These are phyloP conservation scores for Passer domesticus DNA, from an alignment of 2,113 vertebrate genomes.

Conservation along the genomic window DNA sequence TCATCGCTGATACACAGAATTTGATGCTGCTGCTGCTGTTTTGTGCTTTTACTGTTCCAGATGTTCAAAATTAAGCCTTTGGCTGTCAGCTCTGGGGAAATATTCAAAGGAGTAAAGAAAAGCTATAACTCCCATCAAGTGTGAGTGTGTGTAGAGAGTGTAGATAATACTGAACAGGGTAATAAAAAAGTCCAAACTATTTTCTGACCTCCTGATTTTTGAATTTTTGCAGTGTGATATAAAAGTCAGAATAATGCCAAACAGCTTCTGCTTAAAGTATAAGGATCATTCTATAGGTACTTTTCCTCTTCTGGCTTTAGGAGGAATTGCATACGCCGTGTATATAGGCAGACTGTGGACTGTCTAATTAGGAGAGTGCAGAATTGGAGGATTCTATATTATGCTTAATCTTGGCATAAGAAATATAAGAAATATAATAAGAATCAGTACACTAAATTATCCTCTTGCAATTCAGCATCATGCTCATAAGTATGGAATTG, in stretches of 20 bases:
- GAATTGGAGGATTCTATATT: neutral
- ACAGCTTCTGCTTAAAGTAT: neutral
- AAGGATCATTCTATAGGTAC: neutral
- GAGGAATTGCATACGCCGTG: neutral
- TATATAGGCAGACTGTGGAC: neutral
- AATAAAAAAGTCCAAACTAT: neutral
- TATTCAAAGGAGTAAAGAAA: neutral
- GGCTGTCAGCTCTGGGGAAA: neutral
- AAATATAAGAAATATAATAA: neutral
- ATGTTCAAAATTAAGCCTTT: conserved; percentile 20
- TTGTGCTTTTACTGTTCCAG: conserved; percentile 10
- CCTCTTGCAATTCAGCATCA: neutral
- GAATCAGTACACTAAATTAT: neutral
- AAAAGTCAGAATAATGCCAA: neutral
- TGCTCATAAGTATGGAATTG: neutral
- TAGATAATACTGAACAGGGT: neutral
- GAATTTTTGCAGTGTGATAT: neutral
- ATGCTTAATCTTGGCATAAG: neutral
- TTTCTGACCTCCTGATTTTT: neutral
- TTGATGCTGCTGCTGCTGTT: neutral
- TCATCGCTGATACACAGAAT: neutral
- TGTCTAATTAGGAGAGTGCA: neutral
- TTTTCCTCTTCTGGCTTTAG: neutral
- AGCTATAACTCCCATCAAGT: neutral
- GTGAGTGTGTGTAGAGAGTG: neutral